phyloP scores from a whole-genome alignment of 2,888 invertebrate genomes.

The Sicus ferrugineus region DNA sequence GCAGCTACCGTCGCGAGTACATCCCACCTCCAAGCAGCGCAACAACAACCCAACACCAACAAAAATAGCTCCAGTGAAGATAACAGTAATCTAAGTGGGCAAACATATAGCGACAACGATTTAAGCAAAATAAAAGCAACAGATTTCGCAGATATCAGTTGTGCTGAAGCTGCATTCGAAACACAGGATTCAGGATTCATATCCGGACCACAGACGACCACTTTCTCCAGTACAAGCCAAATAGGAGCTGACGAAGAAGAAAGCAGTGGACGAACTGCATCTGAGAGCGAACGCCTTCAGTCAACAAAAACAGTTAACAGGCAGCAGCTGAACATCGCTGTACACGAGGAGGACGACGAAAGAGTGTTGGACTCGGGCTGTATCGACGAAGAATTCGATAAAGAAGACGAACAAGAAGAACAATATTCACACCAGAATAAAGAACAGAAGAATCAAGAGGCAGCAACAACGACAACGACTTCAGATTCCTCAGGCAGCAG shows the following conservation, averaged over 20 bases:
- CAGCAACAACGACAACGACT: conserved; percentile 14
- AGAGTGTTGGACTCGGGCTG: conserved; percentile 50
- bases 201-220: conserved; percentile 63
- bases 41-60: conserved; percentile 44
- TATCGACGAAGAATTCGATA: conserved; percentile 47
- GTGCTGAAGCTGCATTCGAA: conserved; percentile 47
- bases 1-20: conserved; percentile 33
- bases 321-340: conserved; percentile 4
- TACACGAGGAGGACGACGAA: conserved; percentile 25
- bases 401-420: conserved; percentile 39
- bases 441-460: conserved; percentile 32
- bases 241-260: conserved; percentile 13
- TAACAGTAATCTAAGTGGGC: conserved; percentile 34
- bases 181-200: conserved; percentile 65
- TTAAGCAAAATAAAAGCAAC: conserved; percentile 29
- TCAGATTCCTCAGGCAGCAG: conserved; percentile 20
- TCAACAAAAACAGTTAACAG: conserved; percentile 27
- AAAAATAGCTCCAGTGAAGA: conserved; percentile 28
- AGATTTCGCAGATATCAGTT: conserved; percentile 40
- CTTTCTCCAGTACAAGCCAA: conserved; percentile 26
- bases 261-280: conserved; percentile 32
- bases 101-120: conserved; percentile 46
- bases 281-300: conserved; percentile 17
- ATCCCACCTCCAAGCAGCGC: conserved; percentile 35
- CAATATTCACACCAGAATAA: conserved; percentile 28